phyloP scores from a whole-genome alignment of 1,140 invertebrate genomes.

The Mylabris phalerata region DNA sequence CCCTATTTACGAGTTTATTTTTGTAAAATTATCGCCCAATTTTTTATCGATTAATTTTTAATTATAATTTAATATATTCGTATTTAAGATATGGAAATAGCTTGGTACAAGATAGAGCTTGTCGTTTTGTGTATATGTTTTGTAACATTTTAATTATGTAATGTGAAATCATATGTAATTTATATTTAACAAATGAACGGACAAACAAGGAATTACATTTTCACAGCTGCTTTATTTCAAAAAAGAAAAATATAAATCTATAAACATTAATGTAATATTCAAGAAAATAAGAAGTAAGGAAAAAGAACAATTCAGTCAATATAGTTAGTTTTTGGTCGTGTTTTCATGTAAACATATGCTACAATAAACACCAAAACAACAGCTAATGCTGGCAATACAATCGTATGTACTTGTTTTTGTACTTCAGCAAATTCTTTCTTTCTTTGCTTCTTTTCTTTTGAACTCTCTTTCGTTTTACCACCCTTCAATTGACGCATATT shows the following conservation, averaged over 20 bases:
- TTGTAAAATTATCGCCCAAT: too few species aligned
- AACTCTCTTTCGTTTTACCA: constrained; percentile 71
- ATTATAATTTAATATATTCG: too few species aligned
- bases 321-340: constrained; percentile 48
- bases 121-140: constrained; percentile 25
- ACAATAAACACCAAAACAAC: constrained; percentile 65
- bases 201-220: constrained; percentile 12
- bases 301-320: constrained; percentile 16
- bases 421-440: constrained; percentile 75
- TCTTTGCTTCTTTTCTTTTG: constrained; percentile 74
- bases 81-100: too few species aligned
- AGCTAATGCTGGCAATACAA: constrained; percentile 64
- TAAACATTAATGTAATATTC: background rate
- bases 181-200: constrained; percentile 5
- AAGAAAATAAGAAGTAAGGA: background rate
- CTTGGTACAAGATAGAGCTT: background rate
- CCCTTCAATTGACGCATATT: constrained; percentile 71
- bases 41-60: too few species aligned
- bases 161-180: constrained; percentile 12
- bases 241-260: constrained; percentile 14
- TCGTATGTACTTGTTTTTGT: constrained; percentile 65
- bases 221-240: constrained; percentile 12
- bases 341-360: constrained; percentile 70
- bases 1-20: too few species aligned
- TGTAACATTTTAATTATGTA: constrained; percentile 18